phyloP scores from a whole-genome alignment of 1,140 invertebrate species.

The Brachionus sp. region DNA sequence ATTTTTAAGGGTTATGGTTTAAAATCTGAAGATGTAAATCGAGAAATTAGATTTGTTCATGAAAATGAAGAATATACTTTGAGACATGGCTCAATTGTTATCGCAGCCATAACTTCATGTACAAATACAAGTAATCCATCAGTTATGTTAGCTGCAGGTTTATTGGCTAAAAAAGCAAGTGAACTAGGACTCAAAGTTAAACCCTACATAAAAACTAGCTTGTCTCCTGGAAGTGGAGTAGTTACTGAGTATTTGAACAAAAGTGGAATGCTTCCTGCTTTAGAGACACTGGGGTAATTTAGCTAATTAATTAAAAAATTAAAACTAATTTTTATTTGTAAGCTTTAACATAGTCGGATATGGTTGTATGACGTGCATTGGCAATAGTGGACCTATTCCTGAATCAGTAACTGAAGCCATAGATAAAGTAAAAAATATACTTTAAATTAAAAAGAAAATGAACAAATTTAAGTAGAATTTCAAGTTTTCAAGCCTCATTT shows the following conservation, averaged over 20 bases:
- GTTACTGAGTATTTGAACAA: conserved; percentile 91
- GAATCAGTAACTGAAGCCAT: conserved; percentile 85
- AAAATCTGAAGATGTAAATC: conserved; percentile 65
- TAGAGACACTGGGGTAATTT: conserved; percentile 68
- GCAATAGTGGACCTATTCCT: conserved; percentile 88
- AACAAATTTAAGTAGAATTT: too few species aligned
- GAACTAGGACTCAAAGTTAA: conserved; percentile 79
- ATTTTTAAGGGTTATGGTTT: conserved; percentile 73
- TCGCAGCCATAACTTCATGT: conserved; percentile 94
- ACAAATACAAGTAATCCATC: conserved; percentile 97
- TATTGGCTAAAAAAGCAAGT: conserved; percentile 90
- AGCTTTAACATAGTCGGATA: conserved; percentile 87
- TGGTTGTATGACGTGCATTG: conserved; percentile 97
- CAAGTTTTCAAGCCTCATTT: too few species aligned
- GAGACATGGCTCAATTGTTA: conserved; percentile 86
- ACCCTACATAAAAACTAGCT: conserved; percentile 90
- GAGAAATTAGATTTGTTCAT: conserved; percentile 71
- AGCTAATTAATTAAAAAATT: conserved; percentile 61
- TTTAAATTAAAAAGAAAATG: background rate
- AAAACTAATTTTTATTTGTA: conserved; percentile 32
- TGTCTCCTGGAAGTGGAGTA: conserved; percentile 93
- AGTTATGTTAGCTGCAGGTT: conserved; percentile 80
- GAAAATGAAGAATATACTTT: conserved; percentile 78
- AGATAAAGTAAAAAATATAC: conserved; percentile 70
- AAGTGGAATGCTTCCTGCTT: conserved; percentile 77